Conservation (phyloP, 2,797 vertebrate species). For the Gymnodraco acuticeps region DNA sequence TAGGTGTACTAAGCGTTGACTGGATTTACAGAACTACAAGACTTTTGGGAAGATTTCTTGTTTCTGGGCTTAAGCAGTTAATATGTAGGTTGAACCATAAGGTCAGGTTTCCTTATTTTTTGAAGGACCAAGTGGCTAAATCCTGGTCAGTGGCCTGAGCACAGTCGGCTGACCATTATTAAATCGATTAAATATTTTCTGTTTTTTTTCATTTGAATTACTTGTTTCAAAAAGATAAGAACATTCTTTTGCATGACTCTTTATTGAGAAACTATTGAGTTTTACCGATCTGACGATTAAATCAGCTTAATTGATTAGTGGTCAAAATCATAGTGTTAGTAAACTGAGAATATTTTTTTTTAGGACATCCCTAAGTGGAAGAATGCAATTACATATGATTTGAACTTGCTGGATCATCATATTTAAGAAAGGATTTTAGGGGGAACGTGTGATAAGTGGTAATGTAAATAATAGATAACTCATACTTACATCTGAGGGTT, state of each 20-base stretch:
- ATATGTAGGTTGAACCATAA: background rate
- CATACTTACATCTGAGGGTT: constrained; percentile 91
- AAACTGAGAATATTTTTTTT: no score
- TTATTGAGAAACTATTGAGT: no score
- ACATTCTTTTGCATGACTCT: no score
- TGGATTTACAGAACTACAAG: constrained; percentile 12
- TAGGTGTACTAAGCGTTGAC: constrained; percentile 34
- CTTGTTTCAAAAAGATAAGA: no score
- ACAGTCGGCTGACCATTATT: background rate
- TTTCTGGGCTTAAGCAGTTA: background rate
- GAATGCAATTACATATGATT: background rate
- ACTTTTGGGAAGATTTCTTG: background rate
- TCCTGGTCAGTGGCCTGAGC: background rate
- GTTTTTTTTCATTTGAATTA: no score
- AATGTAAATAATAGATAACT: background rate
- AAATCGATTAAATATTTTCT: no score
- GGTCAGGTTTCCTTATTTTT: background rate
- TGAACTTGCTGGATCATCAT: background rate
- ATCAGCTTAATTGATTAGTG: no score
- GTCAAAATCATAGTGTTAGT: no score
- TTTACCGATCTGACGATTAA: no score
- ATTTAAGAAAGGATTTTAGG: background rate
- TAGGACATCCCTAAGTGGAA: no score
- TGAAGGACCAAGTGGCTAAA: background rate
- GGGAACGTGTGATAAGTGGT: background rate